Conservation (phyloP, 2,888 invertebrate species). For the Antheraea assamensis region DNA sequence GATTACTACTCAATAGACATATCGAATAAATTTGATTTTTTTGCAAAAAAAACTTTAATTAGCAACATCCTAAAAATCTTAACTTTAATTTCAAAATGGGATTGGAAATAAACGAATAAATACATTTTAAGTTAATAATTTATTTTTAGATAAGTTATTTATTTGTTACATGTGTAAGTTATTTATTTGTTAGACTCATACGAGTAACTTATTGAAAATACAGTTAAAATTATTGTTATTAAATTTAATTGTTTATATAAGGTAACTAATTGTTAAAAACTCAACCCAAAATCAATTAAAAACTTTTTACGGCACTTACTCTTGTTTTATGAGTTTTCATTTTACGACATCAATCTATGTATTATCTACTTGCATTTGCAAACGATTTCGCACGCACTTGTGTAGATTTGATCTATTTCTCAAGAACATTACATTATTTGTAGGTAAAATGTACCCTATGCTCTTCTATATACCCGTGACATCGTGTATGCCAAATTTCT, state of each 20-base stretch:
- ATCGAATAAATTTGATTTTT: neutral
- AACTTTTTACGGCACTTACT: neutral
- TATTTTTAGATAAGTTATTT: neutral
- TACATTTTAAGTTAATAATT: neutral
- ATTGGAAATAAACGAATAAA: conserved; percentile 3
- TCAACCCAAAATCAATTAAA: neutral
- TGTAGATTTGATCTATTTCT: too few species aligned
- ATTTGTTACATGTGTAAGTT: conserved; percentile 6
- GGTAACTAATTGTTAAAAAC: neutral
- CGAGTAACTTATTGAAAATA: neutral
- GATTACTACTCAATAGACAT: neutral
- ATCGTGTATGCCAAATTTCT: too few species aligned
- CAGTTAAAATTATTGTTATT: neutral
- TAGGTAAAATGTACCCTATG: too few species aligned
- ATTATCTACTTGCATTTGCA: too few species aligned
- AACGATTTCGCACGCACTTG: too few species aligned
- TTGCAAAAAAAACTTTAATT: neutral
- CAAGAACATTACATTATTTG: too few species aligned
- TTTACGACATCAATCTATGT: too few species aligned
- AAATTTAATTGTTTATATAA: conserved; percentile 3
- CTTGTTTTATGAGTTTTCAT: too few species aligned
- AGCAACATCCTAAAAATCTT: neutral
- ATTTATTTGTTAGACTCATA: neutral
- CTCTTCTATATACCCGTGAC: too few species aligned
- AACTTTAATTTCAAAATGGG: neutral